Base-by-base conservation (phyloP, 2,113 vertebrate species). In the Orthonyx spaldingii region DNA sequence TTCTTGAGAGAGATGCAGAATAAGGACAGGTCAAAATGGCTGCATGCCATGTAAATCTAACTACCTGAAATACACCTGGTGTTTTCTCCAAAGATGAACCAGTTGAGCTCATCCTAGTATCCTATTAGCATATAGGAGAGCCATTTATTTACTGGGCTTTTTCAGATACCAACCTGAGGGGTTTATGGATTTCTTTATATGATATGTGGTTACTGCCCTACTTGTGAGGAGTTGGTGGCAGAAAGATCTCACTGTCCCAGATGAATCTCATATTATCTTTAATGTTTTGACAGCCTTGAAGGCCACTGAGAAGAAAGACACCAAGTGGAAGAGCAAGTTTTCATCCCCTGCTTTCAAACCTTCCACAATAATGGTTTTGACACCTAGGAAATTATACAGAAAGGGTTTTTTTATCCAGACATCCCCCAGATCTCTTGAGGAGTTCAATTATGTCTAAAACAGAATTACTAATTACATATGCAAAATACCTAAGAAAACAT, bases 131-230 rank as follows among this genome's bases (percentile, higher is more conserved):
- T 80, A 6, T 30, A 57, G 19, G 8, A 49, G 8, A 79, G 10
- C 1, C 4, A 5, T 21, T 60, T 52, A 26, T 50, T 76, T 68
- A 53, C 9, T 22, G 10, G 14, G 1, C 0, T 69, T 69, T 65
- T 86, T 47, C 27, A 83, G 32, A 12, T 5, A 53, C 2, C 2
- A n/a, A 0, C 8, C 9, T 20, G 27, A 84, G 6, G 2, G 2
- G 6, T 53, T 84, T 71, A n/a, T n/a, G 16, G 9, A 6, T 41
- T 71, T 93, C 77, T 44, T 76, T 21, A 15, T 35, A 5, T 5
- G 14, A 22, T 19, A 3, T 50, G 26, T 71, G 30, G 6, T 23
- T 77, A 13, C 19, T 81, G 14, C 64, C 32, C 11, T 64, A 13
- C 21, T 52, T 68, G 8, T 6, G 71, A 74, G 49, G 61, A 68